These are phyloP conservation scores for Leuctra nigra DNA, from an alignment of 2,888 invertebrate species.

Conservation along the genomic window DNA sequence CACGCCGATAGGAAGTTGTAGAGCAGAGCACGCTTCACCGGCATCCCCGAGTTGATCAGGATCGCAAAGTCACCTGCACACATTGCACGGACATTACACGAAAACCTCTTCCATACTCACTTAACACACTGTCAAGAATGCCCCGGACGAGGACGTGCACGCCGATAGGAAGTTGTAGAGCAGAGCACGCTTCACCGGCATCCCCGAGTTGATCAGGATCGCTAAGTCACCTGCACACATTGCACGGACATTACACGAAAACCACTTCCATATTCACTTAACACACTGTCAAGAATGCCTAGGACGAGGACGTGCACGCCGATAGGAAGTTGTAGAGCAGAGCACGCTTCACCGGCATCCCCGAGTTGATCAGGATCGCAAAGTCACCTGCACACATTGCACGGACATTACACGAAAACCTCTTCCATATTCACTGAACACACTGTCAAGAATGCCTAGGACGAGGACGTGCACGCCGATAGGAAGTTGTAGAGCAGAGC, in stretches of 20 bases:
- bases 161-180: slow-evolving; percentile 49
- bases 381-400: slow-evolving; percentile 54
- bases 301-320: slow-evolving; percentile 48
- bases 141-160: slow-evolving; percentile 46
- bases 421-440: too few relatives aligned
- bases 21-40: slow-evolving; percentile 46
- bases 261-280: too few relatives aligned
- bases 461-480: slow-evolving; percentile 49
- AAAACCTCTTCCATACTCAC: too few relatives aligned
- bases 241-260: too few relatives aligned
- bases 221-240: slow-evolving; percentile 55
- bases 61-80: slow-evolving; percentile 55
- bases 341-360: slow-evolving; percentile 49
- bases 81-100: too few relatives aligned
- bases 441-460: too few relatives aligned
- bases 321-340: slow-evolving; percentile 48
- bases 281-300: too few relatives aligned
- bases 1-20: slow-evolving; percentile 50
- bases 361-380: slow-evolving; percentile 51
- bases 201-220: slow-evolving; percentile 50
- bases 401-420: too few relatives aligned
- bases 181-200: slow-evolving; percentile 48
- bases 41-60: slow-evolving; percentile 50
- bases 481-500: slow-evolving; percentile 49
- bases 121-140: too few relatives aligned